Evolutionary conservation across 2,888 invertebrate species (phyloP), one percentile per base, ranked within the genome.

Genomic region (Congeria kusceri): DNA sequence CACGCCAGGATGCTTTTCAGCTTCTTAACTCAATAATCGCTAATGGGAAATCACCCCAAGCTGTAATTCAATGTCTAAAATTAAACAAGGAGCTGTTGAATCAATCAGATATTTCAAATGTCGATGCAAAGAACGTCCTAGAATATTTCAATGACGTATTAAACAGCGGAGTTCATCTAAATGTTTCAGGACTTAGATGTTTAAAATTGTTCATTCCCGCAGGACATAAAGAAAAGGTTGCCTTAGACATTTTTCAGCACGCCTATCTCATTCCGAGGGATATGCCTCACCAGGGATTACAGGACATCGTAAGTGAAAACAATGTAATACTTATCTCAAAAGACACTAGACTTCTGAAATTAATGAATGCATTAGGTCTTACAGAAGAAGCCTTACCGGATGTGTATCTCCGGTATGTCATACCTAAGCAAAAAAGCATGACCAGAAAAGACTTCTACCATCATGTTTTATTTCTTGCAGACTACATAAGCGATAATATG

Each of bases 391-490:
- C 20, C 7, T 20, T 53, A 9, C 25, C 25, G 5, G 53, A 53
- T 25, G 25, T 53, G 23, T 53, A 53, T 18, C 9, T 53, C 11
- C 53, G 20, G 4, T 18, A 23, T 25, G n/a, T 53, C 25, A 23
- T 53, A 25, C 53, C 53, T 11, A 53, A 23, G 11, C 53, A 53
- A 23, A 53, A 53, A 9, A 7, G 1, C 9, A 53, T 53, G 53
- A n/a, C 53, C 9, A 9, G 53, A 5, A 20, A 53, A 20, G 53
- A 53, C 25, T 53, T 53, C 20, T 53, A 53, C 25, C 9, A 4
- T 20, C 53, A 53, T 53, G 53, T 53, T 20, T n/a, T 15, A 9
- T 53, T 23, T 53, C n/a, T 53, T n/a, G 53, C 53, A 53, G 53
- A 1, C 13, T 23, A 23, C 20, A 53, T 53, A 53, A 15, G 25